Percentiles rank a stretch among this genome's conserved stretches.
phyloP scores from a whole-genome alignment of 2,113 vertebrate species.

The Ophthalmolycus amberensis region DNA sequence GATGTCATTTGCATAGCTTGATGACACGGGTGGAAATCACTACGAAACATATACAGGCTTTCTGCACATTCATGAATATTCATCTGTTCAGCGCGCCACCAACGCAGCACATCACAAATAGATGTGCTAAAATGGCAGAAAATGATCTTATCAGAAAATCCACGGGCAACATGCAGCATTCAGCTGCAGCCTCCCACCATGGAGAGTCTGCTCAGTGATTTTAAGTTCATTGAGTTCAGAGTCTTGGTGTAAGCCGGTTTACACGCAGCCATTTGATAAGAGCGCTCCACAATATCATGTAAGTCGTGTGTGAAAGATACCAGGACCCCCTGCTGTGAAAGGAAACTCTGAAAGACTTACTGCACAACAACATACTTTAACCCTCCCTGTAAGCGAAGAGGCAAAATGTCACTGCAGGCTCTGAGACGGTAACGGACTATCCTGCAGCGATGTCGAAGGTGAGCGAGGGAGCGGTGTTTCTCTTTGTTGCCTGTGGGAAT shows the following conservation, averaged over 20 bases:
- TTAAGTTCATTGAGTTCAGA: conserved; percentile 62
- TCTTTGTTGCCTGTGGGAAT: conserved; percentile 87
- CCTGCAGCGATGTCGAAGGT: conserved; percentile 51
- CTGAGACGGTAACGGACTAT: conserved; percentile 23
- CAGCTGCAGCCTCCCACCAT: conserved; percentile 31
- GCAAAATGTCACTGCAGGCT: conserved; percentile 43
- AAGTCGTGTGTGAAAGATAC: conserved; percentile 58
- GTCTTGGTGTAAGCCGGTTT: conserved; percentile 58
- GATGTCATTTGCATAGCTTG: conserved; percentile 74
- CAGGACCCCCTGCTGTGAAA: conserved; percentile 46
- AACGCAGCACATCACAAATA: conserved; percentile 70
- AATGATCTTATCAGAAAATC: conserved; percentile 70
- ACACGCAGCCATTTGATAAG: conserved; percentile 48
- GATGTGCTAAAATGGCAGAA: conserved; percentile 50
- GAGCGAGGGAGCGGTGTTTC: conserved; percentile 83
- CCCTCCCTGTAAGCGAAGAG: conserved; percentile 24
- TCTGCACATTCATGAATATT: conserved; percentile 75
- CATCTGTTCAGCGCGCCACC: conserved; percentile 54
- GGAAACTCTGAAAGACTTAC: conserved; percentile 43
- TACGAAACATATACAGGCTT: too few relatives aligned
- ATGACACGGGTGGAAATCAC: conserved; percentile 75
- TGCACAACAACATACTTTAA: conserved; percentile 29
- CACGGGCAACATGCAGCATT: conserved; percentile 47
- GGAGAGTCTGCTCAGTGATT: conserved; percentile 57
- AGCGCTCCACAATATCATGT: conserved; percentile 60